These are phyloP conservation scores for Diogma glabrata DNA, from an alignment of 2,888 invertebrate genomes.

Conservation along the genomic window DNA sequence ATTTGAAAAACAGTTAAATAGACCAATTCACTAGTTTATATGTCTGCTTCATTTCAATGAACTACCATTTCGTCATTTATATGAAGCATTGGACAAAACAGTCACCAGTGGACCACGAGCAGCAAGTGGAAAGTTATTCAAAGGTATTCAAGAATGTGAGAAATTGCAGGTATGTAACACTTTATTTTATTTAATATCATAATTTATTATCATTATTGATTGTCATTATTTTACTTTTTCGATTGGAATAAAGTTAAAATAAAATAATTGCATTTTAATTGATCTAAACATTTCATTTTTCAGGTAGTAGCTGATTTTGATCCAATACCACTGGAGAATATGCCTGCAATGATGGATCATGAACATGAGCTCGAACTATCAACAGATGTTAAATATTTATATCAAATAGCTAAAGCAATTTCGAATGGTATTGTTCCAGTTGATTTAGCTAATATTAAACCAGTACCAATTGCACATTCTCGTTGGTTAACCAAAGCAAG, in stretches of 20 bases:
- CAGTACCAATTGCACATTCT: slow-evolving; percentile 14
- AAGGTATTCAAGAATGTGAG: too few species aligned
- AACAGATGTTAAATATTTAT: slow-evolving; percentile 11
- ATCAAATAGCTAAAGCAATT: slow-evolving; percentile 13
- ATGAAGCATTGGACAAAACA: slow-evolving; percentile 3
- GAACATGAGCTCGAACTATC: too few species aligned
- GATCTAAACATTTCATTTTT: not conserved
- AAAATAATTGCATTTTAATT: too few species aligned
- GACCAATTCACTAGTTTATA: slow-evolving; percentile 6
- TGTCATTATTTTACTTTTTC: too few species aligned
- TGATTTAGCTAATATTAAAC: slow-evolving; percentile 14
- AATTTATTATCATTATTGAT: too few species aligned
- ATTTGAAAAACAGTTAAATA: slow-evolving; percentile 2
- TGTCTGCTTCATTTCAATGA: slow-evolving; percentile 7
- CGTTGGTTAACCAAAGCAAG: slow-evolving; percentile 14
- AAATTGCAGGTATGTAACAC: too few species aligned
- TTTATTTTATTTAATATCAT: too few species aligned
- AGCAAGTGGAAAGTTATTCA: too few species aligned
- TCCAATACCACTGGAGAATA: not conserved
- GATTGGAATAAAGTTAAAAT: too few species aligned
- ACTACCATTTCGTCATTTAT: slow-evolving; percentile 3
- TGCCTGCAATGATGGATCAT: not conserved
- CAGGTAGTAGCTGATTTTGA: slow-evolving; percentile 8
- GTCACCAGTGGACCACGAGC: too few species aligned
- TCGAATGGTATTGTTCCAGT: slow-evolving; percentile 12